Evolutionary conservation across 2,113 vertebrate species (phyloP).

Genomic region (Coryphaenoides rupestris): DNA sequence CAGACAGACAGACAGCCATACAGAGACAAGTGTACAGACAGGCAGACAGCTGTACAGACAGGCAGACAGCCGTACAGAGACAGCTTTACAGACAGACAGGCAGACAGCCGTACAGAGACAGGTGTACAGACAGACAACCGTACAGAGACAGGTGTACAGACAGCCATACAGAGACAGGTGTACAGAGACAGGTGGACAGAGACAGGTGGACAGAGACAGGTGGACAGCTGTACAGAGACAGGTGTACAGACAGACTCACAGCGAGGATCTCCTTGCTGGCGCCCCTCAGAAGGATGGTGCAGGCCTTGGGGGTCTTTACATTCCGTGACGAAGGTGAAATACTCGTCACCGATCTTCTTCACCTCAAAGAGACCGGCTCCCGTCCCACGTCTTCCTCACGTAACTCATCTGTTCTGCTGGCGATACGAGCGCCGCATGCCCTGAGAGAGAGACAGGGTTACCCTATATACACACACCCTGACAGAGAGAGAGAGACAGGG

Average conservation of each 20-base stretch:
- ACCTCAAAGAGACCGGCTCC: conserved; percentile 90
- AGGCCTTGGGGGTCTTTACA: conserved; percentile 98
- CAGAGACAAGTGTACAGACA: background rate
- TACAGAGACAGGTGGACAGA: too few relatives aligned
- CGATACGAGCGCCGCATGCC: conserved; percentile 93
- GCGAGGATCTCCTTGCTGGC: conserved; percentile 96
- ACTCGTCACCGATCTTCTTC: conserved; percentile 97
- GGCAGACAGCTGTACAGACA: background rate
- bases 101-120: too few relatives aligned
- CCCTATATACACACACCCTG: too few relatives aligned
- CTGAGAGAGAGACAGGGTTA: conserved; percentile 58
- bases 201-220: too few relatives aligned
- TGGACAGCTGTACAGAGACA: too few relatives aligned
- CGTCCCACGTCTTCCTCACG: conserved; percentile 88
- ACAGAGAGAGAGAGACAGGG: too few relatives aligned
- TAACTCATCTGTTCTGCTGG: conserved; percentile 89
- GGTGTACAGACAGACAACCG: background rate
- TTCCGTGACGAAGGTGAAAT: conserved; percentile 93
- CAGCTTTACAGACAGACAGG: background rate
- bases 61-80: too few relatives aligned
- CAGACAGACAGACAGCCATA: too few relatives aligned
- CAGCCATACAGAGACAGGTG: too few relatives aligned
- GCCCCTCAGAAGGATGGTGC: conserved; percentile 90
- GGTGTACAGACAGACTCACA: conserved; percentile 60
- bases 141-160: too few relatives aligned